Conservation (phyloP, 2,888 invertebrate species). For the Epiblema foenella region DNA sequence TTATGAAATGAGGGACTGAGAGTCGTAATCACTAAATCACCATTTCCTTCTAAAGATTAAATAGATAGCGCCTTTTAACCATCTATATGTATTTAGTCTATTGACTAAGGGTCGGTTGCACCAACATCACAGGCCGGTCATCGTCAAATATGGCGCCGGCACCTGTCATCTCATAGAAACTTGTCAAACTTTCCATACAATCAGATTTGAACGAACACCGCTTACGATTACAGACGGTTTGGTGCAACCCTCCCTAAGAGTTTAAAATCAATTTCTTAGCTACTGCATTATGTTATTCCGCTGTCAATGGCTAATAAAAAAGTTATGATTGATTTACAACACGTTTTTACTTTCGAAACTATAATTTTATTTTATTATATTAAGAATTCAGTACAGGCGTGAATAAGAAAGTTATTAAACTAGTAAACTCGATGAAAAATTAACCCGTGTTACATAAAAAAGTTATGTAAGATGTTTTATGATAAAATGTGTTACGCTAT, state of each 20-base stretch:
- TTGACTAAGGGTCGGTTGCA: no score
- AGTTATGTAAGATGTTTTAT: no score
- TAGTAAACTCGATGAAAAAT: conserved; percentile 17
- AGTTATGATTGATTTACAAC: conserved; percentile 26
- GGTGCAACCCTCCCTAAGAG: no score
- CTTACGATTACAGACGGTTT: no score
- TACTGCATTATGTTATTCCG: conserved; percentile 23
- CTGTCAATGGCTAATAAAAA: conserved; percentile 16
- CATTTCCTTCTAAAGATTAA: not conserved
- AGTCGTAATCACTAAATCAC: not conserved
- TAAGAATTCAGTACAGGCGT: conserved; percentile 16
- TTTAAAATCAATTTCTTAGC: conserved; percentile 7
- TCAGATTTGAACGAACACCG: no score
- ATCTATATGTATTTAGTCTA: no score
- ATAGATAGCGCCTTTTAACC: no score
- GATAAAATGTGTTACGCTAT: not conserved
- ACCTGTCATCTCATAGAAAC: no score
- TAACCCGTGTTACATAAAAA: conserved; percentile 24
- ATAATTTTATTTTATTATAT: conserved; percentile 21
- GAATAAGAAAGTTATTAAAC: conserved; percentile 34
- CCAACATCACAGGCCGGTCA: no score
- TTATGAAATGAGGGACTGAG: no score
- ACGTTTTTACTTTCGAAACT: conserved; percentile 18
- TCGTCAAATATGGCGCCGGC: no score
- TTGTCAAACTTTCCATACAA: no score